Evolutionary conservation across 2,113 vertebrate species (phyloP).

Genomic region (Vidua chalybeata): DNA sequence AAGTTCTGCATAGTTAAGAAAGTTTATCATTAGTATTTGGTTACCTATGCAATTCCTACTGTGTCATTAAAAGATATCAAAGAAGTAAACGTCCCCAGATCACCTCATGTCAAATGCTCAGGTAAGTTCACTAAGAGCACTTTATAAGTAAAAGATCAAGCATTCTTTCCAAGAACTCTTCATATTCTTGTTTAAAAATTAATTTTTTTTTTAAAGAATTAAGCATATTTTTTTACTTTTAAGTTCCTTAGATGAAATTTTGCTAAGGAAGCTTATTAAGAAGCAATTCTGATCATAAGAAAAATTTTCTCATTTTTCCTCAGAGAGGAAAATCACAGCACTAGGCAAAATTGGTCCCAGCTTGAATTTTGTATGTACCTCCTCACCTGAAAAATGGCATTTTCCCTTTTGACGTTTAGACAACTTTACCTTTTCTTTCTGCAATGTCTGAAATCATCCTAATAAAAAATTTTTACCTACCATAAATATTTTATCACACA

Average conservation of each 20-base stretch:
- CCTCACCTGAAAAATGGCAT: background rate
- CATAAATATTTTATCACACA: background rate
- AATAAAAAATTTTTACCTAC: background rate
- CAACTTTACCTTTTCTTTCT: background rate
- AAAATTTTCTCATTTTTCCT: background rate
- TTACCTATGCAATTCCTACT: background rate
- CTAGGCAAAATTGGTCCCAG: background rate
- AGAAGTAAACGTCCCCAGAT: background rate
- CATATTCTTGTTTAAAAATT: background rate
- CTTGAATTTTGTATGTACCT: background rate
- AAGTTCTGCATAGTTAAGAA: background rate
- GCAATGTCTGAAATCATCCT: background rate
- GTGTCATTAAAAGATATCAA: background rate
- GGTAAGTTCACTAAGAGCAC: background rate
- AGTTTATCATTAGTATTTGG: background rate
- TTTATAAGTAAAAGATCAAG: background rate
- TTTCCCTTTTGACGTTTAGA: background rate
- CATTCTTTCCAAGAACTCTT: background rate
- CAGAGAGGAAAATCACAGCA: background rate
- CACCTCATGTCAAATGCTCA: background rate
- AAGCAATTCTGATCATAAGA: background rate
- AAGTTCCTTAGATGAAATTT: background rate
- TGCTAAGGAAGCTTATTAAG: background rate
- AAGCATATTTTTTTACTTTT: background rate
- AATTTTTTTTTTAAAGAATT: no score